Conservation (phyloP, 1,140 invertebrate genomes). For the Schlechtendalia chinensis region DNA sequence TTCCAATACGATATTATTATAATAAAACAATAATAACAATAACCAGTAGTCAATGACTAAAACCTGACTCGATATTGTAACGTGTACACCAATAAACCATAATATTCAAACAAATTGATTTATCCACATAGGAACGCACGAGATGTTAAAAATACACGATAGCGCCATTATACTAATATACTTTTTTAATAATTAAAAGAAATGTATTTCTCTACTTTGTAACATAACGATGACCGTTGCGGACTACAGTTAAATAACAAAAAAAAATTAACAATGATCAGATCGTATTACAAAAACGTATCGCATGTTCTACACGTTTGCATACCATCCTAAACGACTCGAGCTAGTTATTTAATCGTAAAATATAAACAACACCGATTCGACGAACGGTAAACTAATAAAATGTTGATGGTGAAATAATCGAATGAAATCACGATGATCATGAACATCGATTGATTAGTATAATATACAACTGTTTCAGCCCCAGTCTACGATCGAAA, state of each 20-base stretch:
- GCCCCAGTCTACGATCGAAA: neutral
- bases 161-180: no score
- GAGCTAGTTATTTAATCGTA: neutral
- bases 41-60: neutral
- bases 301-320: no score
- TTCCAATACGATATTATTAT: no score
- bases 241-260: neutral
- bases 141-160: no score
- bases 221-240: neutral
- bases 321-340: neutral
- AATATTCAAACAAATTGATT: neutral
- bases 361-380: neutral
- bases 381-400: neutral
- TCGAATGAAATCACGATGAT: neutral
- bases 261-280: slow-evolving; percentile 30
- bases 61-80: neutral
- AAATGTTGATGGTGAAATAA: no score
- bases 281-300: neutral
- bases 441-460: neutral
- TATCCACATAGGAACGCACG: neutral
- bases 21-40: no score
- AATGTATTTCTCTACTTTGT: no score
- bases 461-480: neutral
- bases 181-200: no score
- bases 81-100: neutral